Conservation (phyloP, 2,797 vertebrate species). For the Anguilla anguilla region DNA sequence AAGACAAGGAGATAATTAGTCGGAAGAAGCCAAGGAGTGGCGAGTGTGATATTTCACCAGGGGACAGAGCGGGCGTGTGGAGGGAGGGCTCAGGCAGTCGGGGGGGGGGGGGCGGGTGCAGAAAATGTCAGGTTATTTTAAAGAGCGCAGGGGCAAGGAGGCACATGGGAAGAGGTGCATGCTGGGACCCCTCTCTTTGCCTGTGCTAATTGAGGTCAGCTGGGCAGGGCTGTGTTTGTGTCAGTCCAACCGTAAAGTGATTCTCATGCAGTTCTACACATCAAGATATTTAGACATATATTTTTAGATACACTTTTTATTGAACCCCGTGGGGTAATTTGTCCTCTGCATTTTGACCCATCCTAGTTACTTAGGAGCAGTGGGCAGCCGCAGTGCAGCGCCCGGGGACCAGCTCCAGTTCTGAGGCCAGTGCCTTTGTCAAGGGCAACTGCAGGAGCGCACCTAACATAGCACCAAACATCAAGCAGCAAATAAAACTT, state of each 20-base stretch:
- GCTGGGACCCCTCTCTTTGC: background rate
- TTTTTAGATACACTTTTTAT: too few relatives aligned
- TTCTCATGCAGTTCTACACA: background rate
- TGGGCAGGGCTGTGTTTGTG: background rate
- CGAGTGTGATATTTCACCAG: background rate
- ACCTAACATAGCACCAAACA: too few relatives aligned
- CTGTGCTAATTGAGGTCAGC: background rate
- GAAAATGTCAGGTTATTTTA: background rate
- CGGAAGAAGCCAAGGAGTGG: background rate
- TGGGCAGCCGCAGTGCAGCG: too few relatives aligned
- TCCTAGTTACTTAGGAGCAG: too few relatives aligned
- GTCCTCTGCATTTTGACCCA: too few relatives aligned
- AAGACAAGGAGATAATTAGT: slow-evolving; percentile 22
- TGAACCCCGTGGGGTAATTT: too few relatives aligned
- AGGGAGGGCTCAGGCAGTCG: background rate
- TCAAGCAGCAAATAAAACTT: too few relatives aligned
- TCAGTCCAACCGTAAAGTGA: background rate
- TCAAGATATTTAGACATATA: background rate
- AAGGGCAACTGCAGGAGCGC: too few relatives aligned
- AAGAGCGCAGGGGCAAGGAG: background rate
- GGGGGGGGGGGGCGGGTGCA: background rate
- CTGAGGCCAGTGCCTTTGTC: too few relatives aligned
- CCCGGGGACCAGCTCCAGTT: too few relatives aligned
- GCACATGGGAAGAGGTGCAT: background rate
- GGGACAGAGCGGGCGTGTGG: background rate